Evolutionary conservation across 2,113 vertebrate genomes (phyloP).

Genomic region (Pionites leucogaster): DNA sequence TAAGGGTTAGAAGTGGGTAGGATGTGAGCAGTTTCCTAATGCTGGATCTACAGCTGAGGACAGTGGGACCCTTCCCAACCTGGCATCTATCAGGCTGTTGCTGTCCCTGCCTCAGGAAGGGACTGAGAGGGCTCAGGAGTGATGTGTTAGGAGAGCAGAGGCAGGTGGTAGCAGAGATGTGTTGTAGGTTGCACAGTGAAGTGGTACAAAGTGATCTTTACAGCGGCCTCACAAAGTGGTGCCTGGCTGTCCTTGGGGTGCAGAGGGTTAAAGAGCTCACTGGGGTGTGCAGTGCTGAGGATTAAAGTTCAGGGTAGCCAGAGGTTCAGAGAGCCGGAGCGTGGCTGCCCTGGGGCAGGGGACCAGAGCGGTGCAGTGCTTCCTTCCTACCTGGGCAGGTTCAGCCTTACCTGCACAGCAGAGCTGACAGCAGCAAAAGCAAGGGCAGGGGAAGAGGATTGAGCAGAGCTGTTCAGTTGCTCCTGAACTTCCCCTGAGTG

Average conservation of each 20-base stretch:
- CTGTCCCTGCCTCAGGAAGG: background rate
- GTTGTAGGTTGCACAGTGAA: rapidly evolving
- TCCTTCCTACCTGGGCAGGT: background rate
- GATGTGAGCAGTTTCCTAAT: background rate
- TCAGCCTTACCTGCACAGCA: background rate
- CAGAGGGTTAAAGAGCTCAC: background rate
- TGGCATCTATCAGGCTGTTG: background rate
- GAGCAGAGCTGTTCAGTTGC: background rate
- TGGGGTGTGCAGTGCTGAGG: background rate
- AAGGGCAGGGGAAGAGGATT: rapidly evolving
- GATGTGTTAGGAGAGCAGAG: background rate
- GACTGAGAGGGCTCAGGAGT: background rate
- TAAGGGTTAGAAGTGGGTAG: background rate
- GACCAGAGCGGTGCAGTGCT: background rate
- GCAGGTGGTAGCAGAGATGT: background rate
- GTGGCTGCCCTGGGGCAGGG: background rate
- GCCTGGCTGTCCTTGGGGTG: background rate
- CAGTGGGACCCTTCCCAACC: background rate
- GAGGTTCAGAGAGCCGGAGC: background rate
- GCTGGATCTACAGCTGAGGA: background rate
- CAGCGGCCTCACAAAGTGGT: rapidly evolving
- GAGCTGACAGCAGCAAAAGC: background rate
- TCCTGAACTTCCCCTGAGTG: background rate
- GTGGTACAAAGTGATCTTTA: background rate
- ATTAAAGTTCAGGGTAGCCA: background rate